These are phyloP conservation scores for Elegia similella DNA, from an alignment of 2,888 invertebrate genomes.

Conservation along the genomic window DNA sequence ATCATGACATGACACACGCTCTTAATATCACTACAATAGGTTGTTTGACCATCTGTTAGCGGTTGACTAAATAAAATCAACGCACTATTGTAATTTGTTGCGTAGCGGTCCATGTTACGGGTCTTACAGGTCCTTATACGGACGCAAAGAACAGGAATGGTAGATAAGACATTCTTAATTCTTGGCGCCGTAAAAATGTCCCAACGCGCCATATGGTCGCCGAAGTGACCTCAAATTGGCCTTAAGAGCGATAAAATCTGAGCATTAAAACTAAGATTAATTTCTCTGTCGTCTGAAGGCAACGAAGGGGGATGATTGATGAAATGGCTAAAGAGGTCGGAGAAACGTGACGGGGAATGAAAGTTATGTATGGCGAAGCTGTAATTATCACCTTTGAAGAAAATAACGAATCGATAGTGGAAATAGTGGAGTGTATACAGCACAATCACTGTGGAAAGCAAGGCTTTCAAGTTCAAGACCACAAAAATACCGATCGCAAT, in stretches of 20 bases:
- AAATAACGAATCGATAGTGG: neutral
- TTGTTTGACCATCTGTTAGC: constrained; percentile 27
- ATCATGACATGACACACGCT: neutral
- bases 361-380: neutral
- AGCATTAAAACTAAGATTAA: neutral
- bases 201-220: constrained; percentile 61
- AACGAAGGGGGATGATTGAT: neutral
- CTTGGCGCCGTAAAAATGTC: constrained; percentile 53
- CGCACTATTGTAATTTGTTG: constrained; percentile 49
- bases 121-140: constrained; percentile 64
- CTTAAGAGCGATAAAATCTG: constrained; percentile 17
- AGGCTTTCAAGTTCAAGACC: too few relatives aligned
- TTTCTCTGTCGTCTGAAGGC: neutral
- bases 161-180: constrained; percentile 46
- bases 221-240: constrained; percentile 39
- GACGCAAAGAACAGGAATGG: constrained; percentile 43
- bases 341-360: neutral
- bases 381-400: neutral
- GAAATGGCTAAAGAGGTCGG: neutral
- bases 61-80: constrained; percentile 52
- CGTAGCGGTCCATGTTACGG: constrained; percentile 54
- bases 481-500: too few relatives aligned
- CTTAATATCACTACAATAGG: neutral
- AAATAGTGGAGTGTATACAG: neutral
- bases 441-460: neutral